Conservation (phyloP, 2,888 invertebrate species). For the Pristionchus exspectatus region DNA sequence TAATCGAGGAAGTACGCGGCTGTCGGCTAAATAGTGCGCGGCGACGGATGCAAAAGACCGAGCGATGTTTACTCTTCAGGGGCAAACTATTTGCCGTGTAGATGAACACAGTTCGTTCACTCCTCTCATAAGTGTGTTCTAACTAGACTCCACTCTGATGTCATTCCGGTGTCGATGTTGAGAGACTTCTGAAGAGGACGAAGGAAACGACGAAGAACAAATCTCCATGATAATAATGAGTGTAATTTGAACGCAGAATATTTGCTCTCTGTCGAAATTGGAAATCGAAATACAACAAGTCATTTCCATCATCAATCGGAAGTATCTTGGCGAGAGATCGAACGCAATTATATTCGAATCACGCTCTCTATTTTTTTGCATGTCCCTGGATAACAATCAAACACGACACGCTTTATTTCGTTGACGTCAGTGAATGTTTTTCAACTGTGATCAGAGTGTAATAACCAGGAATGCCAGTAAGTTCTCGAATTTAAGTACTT, state of each 20-base stretch:
- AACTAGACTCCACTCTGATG: constrained; percentile 36
- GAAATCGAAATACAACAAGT: too few relatives aligned
- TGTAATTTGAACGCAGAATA: too few relatives aligned
- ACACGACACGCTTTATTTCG: too few relatives aligned
- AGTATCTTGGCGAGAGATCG: too few relatives aligned
- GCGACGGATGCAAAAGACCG: constrained; percentile 13
- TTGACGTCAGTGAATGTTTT: background rate
- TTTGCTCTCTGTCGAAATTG: too few relatives aligned
- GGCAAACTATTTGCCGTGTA: constrained; percentile 1
- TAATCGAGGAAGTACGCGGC: background rate
- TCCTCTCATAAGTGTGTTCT: background rate
- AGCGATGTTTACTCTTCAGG: background rate
- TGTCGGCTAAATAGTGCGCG: background rate
- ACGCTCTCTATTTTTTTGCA: too few relatives aligned
- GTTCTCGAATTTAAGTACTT: background rate
- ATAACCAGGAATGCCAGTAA: background rate
- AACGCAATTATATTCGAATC: too few relatives aligned
- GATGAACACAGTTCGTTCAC: constrained; percentile 35
- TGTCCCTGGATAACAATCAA: background rate
- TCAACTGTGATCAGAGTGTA: background rate
- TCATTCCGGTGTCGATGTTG: background rate
- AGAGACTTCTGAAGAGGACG: background rate
- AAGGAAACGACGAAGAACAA: too few relatives aligned
- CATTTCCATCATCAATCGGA: too few relatives aligned
- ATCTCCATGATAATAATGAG: too few relatives aligned